phyloP scores from a whole-genome alignment of 2,797 vertebrate species.

The Lutjanus campechanus region DNA sequence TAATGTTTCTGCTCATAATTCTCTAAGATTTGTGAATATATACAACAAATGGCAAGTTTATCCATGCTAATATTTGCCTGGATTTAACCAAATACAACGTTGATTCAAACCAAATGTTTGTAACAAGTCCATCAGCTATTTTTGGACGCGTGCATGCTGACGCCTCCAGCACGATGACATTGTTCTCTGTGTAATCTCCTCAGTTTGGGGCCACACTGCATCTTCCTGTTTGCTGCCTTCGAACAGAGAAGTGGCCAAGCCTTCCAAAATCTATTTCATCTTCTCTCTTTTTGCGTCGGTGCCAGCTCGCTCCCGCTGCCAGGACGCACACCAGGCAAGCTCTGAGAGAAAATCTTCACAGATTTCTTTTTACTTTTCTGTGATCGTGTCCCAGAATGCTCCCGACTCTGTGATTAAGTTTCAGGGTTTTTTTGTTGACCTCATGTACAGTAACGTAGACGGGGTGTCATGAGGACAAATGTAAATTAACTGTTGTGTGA shows the following conservation, averaged over 20 bases:
- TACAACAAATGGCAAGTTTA: slow-evolving; percentile 54
- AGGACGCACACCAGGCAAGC: slow-evolving; percentile 21
- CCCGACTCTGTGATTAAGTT: slow-evolving; percentile 2
- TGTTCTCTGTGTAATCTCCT: slow-evolving; percentile 72
- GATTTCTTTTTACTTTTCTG: slow-evolving; percentile 35
- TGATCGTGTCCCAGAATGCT: slow-evolving; percentile 32
- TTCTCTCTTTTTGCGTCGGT: slow-evolving; percentile 20
- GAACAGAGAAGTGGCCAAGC: slow-evolving; percentile 44
- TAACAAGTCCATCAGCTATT: slow-evolving; percentile 57
- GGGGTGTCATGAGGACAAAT: slow-evolving; percentile 1
- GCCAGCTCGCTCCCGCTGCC: slow-evolving; percentile 58
- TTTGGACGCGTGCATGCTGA: slow-evolving; percentile 50
- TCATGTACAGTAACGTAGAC: background rate
- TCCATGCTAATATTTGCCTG: slow-evolving; percentile 40
- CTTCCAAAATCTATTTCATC: slow-evolving; percentile 39
- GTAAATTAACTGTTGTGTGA: background rate
- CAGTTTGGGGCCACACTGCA: slow-evolving; percentile 52
- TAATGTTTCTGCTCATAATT: slow-evolving; percentile 27
- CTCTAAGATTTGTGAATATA: slow-evolving; percentile 40
- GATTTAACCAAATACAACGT: slow-evolving; percentile 44
- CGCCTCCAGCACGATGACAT: slow-evolving; percentile 64
- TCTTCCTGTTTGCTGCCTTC: slow-evolving; percentile 55
- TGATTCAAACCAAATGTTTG: slow-evolving; percentile 63
- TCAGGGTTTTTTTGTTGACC: slow-evolving; percentile 7
- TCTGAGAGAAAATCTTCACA: slow-evolving; percentile 27